Evolutionary conservation across 2,113 vertebrate genomes (phyloP).

Genomic region (Acanthisitta chloris): DNA sequence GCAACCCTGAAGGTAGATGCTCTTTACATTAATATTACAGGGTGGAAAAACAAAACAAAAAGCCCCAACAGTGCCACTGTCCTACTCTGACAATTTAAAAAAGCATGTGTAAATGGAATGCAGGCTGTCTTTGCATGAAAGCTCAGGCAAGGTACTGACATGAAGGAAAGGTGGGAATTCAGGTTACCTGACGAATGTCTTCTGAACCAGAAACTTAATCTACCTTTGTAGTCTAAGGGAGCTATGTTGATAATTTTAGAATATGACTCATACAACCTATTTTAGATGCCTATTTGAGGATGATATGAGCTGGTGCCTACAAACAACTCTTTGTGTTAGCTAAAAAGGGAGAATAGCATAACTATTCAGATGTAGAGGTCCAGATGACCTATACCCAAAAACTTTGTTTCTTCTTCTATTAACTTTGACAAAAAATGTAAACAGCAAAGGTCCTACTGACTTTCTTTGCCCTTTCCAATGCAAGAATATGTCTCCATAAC

Average conservation of each 20-base stretch:
- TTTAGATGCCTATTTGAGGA: neutral
- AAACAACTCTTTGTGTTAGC: neutral
- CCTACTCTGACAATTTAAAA: neutral
- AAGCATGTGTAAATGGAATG: neutral
- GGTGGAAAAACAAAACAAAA: neutral
- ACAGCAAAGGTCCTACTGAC: neutral
- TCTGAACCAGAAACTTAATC: neutral
- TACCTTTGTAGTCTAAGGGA: neutral
- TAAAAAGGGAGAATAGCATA: neutral
- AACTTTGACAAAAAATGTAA: neutral
- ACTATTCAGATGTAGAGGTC: neutral
- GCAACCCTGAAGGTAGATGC: fast-evolving
- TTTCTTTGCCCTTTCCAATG: neutral
- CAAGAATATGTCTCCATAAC: neutral
- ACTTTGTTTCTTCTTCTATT: neutral
- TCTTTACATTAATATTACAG: neutral
- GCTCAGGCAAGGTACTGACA: neutral
- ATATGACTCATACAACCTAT: neutral
- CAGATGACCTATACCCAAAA: neutral
- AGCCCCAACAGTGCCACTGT: fast-evolving
- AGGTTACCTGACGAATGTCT: neutral
- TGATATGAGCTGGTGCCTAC: neutral
- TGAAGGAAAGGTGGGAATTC: neutral
- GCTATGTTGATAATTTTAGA: neutral
- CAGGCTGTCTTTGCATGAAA: neutral